Evolutionary conservation across 2,113 vertebrate genomes (phyloP).

Genomic region (Herpetotheres cachinnans): DNA sequence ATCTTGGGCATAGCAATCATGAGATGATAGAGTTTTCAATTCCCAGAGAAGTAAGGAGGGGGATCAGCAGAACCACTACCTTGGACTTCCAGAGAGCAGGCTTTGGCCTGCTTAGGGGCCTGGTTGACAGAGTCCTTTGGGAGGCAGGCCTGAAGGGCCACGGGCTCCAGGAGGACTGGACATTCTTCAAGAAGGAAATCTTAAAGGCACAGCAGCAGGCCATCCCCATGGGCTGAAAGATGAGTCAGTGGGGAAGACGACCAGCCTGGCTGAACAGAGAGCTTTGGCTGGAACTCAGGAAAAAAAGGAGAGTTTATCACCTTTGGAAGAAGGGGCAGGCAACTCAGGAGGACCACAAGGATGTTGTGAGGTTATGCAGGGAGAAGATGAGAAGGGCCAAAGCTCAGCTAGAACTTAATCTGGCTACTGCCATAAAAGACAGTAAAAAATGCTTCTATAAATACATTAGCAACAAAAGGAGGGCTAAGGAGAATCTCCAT

Average conservation of each 20-base stretch:
- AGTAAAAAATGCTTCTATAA: neutral
- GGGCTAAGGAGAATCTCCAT: neutral
- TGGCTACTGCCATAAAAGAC: neutral
- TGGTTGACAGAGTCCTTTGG: neutral
- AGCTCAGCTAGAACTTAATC: neutral
- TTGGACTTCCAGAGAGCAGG: neutral
- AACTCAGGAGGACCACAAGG: neutral
- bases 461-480: neutral
- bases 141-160: neutral
- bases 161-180: neutral
- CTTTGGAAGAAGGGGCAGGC: neutral
- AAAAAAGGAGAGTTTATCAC: neutral
- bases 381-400: neutral
- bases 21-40: neutral
- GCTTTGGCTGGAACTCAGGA: neutral
- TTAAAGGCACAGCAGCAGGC: neutral
- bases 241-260: neutral
- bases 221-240: no score
- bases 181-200: neutral
- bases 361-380: neutral
- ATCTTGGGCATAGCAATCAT: neutral
- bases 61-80: neutral
- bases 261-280: neutral
- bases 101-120: neutral
- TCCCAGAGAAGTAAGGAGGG: neutral